Base-by-base conservation (phyloP, 2,113 vertebrate species). In the Thalassoma bifasciatum region DNA sequence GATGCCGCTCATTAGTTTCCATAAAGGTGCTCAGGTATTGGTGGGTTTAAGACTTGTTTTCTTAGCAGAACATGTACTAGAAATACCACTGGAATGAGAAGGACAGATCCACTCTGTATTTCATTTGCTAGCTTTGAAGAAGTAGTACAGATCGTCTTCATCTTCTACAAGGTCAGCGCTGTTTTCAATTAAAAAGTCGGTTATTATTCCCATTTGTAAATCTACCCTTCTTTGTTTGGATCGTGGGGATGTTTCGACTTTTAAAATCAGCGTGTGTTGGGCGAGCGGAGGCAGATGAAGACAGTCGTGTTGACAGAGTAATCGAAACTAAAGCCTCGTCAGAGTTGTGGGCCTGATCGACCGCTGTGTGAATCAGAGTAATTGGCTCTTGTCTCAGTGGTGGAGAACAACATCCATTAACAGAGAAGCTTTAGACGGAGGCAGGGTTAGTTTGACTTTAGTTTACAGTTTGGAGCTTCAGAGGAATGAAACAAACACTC, bases 321-420 rank as follows among this genome's bases (percentile, higher is more conserved):
- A 89, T 81, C n/a, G 13, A 86, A 81, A 59, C 70, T 58, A 17
- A 73, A 78, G 76, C 73, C 68, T 68, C 4, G 58, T 11, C 37
- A 22, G 83, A 79, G 81, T 49, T 51, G 54, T 65, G 82, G 47
- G 67, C 21, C n/a, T 16, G 22, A 65, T 75, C 36, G 30, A 30
- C 59, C 8, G 37, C 59, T 1, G 76, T 8, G 69, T 81, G 86
- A 83, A 63, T 84, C 86, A 80, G 1, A 19, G 73, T 86, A 87
- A 88, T 76, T 73, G 82, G 70, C 70, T 88, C 78, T 85, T 69
- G 81, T 82, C 82, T 88, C 75, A 0, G 47, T 9, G 64, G 52
- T 68, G 66, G 51, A 86, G 80, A 87, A 82, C 77, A 79, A 81
- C 80, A 84, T 84, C 86, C 75, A 87, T 88, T 88, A 90, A 59